Conservation (phyloP, 1,140 invertebrate genomes). For the Acromyrmex charruanus region DNA sequence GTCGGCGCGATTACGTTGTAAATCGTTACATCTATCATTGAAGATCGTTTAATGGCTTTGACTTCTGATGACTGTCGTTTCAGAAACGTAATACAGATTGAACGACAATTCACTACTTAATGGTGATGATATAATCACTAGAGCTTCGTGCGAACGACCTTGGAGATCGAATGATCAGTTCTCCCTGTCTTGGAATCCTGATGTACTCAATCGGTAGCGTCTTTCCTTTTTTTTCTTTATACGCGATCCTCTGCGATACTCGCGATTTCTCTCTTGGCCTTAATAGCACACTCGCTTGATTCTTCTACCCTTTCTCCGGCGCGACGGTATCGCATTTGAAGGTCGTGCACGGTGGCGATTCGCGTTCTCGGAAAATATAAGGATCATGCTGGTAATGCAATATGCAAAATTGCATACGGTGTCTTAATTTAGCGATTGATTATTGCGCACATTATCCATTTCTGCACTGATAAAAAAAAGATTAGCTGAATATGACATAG, state of each 20-base stretch:
- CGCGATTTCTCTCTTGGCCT: conserved; percentile 61
- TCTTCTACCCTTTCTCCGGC: conserved; percentile 53
- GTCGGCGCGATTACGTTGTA: background rate
- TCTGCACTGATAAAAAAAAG: background rate
- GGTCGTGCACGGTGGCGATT: conserved; percentile 8
- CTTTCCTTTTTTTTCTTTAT: conserved; percentile 8
- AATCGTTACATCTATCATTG: background rate
- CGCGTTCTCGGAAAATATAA: background rate
- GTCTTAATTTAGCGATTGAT: conserved; percentile 5
- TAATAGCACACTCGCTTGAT: conserved; percentile 32
- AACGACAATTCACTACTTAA: conserved; percentile 26
- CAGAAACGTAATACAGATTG: conserved; percentile 6
- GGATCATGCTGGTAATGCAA: background rate
- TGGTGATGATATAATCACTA: conserved; percentile 37
- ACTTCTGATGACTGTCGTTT: background rate
- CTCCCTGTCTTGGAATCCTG: background rate
- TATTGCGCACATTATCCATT: background rate
- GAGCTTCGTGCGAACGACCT: conserved; percentile 12
- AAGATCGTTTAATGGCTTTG: conserved; percentile 2
- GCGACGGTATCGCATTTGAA: conserved; percentile 12
- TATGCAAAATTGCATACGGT: background rate
- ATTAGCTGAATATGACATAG: too few relatives aligned
- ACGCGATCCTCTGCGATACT: background rate
- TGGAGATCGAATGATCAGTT: conserved; percentile 13
- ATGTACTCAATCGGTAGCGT: background rate